phyloP scores from a whole-genome alignment of 2,113 vertebrate species.

The Antechinus flavipes region DNA sequence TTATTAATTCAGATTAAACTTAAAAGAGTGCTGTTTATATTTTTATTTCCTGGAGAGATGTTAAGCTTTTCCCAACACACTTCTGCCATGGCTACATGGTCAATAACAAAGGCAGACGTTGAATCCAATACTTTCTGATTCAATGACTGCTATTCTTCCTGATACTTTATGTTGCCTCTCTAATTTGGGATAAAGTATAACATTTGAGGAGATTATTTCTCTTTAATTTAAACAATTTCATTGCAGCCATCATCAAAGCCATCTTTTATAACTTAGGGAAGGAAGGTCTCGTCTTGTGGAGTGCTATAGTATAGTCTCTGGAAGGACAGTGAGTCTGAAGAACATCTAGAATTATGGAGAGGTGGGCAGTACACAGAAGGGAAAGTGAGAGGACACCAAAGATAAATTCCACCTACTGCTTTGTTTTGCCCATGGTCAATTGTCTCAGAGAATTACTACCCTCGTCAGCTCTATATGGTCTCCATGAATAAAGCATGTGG shows the following conservation, averaged over 20 bases:
- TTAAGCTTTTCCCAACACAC: background rate
- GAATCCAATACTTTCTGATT: background rate
- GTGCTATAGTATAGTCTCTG: background rate
- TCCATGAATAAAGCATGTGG: slow-evolving; percentile 9
- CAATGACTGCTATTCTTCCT: background rate
- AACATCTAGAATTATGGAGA: background rate
- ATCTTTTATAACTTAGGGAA: background rate
- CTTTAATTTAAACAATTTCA: background rate
- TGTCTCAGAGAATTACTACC: background rate
- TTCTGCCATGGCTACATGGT: background rate
- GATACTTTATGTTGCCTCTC: background rate
- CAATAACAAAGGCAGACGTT: background rate
- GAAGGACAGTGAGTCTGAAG: background rate
- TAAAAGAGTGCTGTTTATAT: background rate
- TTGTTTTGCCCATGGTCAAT: background rate
- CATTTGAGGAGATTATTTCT: background rate
- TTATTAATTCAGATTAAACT: background rate
- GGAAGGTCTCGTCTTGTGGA: background rate
- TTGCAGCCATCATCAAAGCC: background rate
- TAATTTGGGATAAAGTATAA: background rate
- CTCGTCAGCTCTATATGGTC: background rate
- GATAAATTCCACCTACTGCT: background rate
- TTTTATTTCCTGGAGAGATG: background rate
- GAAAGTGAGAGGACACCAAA: background rate
- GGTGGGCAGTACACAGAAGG: background rate